Evolutionary conservation across 2,797 vertebrate genomes (phyloP).

Genomic region (Octomys mimax): DNA sequence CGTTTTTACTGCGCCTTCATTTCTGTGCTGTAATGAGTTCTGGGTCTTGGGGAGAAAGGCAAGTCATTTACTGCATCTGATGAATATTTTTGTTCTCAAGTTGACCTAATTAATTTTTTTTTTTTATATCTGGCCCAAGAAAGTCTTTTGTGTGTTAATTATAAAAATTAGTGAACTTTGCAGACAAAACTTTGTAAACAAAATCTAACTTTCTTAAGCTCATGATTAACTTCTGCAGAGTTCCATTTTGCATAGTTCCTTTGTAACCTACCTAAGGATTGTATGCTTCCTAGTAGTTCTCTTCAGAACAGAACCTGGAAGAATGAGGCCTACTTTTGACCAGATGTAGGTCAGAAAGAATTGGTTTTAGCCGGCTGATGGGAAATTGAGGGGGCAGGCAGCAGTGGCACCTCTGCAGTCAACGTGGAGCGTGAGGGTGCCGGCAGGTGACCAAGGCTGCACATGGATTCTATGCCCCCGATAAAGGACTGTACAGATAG

Average conservation of each 20-base stretch:
- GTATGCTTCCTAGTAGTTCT: conserved; percentile 53
- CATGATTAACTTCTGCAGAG: conserved; percentile 33
- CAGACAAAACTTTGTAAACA: conserved; percentile 42
- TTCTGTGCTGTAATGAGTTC: background rate
- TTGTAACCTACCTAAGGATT: conserved; percentile 53
- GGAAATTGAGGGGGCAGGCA: conserved; percentile 14
- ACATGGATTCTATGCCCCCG: background rate
- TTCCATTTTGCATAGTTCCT: conserved; percentile 63
- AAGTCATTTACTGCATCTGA: background rate
- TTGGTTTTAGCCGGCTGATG: conserved; percentile 48
- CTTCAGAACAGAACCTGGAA: conserved; percentile 45
- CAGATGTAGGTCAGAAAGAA: conserved; percentile 57
- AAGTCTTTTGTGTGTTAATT: conserved; percentile 25
- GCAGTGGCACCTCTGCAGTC: background rate
- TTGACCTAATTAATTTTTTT: conserved; percentile 21
- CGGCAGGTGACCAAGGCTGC: conserved; percentile 44
- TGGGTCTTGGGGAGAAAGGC: background rate
- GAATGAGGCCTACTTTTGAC: conserved; percentile 64
- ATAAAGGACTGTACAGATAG: conserved; percentile 41
- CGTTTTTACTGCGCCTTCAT: conserved; percentile 21
- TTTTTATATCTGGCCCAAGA: background rate
- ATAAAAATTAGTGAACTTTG: background rate
- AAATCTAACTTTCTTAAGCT: conserved; percentile 53
- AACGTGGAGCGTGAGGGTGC: conserved; percentile 42
- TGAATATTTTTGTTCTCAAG: conserved; percentile 35